Evolutionary conservation across 2,888 invertebrate species (phyloP).

Genomic region (Eupithecia vulgata): DNA sequence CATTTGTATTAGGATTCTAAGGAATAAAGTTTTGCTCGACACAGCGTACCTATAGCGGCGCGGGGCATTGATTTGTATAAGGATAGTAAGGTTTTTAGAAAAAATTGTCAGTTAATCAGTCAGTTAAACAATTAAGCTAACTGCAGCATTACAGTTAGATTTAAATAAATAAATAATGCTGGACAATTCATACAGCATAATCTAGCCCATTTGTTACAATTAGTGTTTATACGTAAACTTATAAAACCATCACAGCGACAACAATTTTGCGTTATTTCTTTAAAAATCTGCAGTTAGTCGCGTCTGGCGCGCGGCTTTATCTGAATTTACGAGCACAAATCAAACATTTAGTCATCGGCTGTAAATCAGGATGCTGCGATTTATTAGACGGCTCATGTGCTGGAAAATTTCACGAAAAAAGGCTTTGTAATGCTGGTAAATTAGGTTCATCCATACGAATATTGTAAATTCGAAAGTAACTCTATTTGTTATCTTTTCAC

Average conservation of each 20-base stretch:
- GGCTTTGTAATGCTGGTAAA: background rate
- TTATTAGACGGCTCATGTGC: conserved; percentile 70
- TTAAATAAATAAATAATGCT: too few relatives aligned
- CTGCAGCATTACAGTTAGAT: too few relatives aligned
- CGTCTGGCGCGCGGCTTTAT: conserved; percentile 71
- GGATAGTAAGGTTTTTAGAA: too few relatives aligned
- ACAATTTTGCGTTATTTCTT: background rate
- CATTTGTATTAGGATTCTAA: too few relatives aligned
- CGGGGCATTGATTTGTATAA: too few relatives aligned
- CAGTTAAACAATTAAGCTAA: too few relatives aligned
- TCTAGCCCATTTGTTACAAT: background rate
- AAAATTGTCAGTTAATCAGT: too few relatives aligned
- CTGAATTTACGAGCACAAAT: conserved; percentile 82
- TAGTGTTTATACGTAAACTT: background rate
- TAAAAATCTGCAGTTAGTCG: conserved; percentile 59
- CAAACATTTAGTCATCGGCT: conserved; percentile 78
- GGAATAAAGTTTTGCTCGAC: too few relatives aligned
- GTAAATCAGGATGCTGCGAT: conserved; percentile 79
- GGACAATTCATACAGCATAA: too few relatives aligned
- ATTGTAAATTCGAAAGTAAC: too few relatives aligned
- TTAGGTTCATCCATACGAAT: background rate
- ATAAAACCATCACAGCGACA: background rate
- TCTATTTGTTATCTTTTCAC: too few relatives aligned
- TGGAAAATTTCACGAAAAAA: conserved; percentile 50
- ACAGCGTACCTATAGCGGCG: too few relatives aligned